Evolutionary conservation across 2,888 invertebrate species (phyloP).

Genomic region (Pristionchus arcanus): DNA sequence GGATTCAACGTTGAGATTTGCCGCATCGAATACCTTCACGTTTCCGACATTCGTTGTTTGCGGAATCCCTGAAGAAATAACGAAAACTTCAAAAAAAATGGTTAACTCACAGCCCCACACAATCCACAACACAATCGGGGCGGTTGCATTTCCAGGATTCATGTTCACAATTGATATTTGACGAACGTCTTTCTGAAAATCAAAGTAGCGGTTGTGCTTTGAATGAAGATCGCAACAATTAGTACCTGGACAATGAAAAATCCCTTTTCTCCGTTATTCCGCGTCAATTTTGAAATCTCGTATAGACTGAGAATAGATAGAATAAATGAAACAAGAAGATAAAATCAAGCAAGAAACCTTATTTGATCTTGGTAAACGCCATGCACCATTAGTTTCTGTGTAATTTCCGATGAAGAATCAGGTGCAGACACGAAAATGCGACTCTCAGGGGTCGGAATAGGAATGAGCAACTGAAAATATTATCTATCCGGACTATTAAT

Average conservation of each 20-base stretch:
- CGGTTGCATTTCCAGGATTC: neutral
- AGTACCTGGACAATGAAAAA: neutral
- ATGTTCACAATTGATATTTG: neutral
- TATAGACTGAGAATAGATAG: neutral
- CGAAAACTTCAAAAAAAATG: neutral
- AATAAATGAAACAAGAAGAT: neutral
- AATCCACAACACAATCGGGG: neutral
- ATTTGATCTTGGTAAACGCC: neutral
- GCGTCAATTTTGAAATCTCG: neutral
- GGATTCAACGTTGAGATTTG: neutral
- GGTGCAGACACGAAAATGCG: constrained; percentile 12
- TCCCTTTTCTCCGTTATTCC: neutral
- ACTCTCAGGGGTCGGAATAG: neutral
- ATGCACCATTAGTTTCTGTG: neutral
- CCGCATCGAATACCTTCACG: neutral
- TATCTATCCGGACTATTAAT: neutral
- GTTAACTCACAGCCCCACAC: neutral
- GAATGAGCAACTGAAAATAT: neutral
- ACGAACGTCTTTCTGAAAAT: neutral
- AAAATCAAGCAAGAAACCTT: neutral
- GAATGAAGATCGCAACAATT: neutral
- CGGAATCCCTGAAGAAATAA: neutral
- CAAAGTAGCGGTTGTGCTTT: neutral
- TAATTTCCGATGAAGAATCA: neutral
- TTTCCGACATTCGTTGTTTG: neutral